Conservation (phyloP, 2,113 vertebrate species). For the Fregetta grallaria region DNA sequence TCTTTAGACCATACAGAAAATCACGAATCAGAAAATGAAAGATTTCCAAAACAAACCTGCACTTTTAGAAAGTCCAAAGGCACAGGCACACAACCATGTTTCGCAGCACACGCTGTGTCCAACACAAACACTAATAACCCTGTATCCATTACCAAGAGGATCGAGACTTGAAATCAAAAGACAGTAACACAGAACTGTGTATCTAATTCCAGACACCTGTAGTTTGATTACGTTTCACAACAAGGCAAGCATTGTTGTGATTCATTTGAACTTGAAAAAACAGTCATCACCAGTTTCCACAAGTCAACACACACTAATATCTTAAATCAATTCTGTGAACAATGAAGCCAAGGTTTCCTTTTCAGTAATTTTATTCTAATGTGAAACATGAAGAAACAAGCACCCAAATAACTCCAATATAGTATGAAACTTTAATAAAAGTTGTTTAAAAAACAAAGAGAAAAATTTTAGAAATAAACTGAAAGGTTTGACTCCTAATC, state of each 20-base stretch:
- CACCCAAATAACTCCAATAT: slow-evolving; percentile 73
- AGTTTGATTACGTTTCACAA: slow-evolving; percentile 75
- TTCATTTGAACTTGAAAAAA: slow-evolving; percentile 47
- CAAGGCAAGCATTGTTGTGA: slow-evolving; percentile 63
- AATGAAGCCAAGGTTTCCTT: slow-evolving; percentile 70
- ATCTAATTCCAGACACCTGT: slow-evolving; percentile 60
- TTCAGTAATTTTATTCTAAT: slow-evolving; percentile 71
- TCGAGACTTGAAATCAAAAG: background rate
- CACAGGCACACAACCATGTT: slow-evolving; percentile 35
- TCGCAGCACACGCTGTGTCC: slow-evolving; percentile 10
- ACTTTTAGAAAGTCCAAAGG: slow-evolving; percentile 54
- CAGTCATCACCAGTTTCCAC: slow-evolving; percentile 59
- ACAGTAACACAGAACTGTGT: background rate
- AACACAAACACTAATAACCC: slow-evolving; percentile 34
- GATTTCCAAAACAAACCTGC: slow-evolving; percentile 62
- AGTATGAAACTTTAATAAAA: slow-evolving; percentile 76
- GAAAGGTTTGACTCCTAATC: slow-evolving; percentile 68
- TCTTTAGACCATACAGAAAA: slow-evolving; percentile 50
- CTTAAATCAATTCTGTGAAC: slow-evolving; percentile 72
- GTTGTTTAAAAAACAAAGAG: slow-evolving; percentile 65
- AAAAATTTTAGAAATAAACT: slow-evolving; percentile 63
- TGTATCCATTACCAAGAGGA: slow-evolving; percentile 42
- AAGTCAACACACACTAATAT: background rate
- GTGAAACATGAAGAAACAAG: slow-evolving; percentile 67
- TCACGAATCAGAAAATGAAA: background rate